Percentiles rank a stretch among this genome's conserved stretches.
These are phyloP conservation scores for Dorcus parallelipipedus DNA, from an alignment of 2,888 invertebrate species.

Conservation along the genomic window DNA sequence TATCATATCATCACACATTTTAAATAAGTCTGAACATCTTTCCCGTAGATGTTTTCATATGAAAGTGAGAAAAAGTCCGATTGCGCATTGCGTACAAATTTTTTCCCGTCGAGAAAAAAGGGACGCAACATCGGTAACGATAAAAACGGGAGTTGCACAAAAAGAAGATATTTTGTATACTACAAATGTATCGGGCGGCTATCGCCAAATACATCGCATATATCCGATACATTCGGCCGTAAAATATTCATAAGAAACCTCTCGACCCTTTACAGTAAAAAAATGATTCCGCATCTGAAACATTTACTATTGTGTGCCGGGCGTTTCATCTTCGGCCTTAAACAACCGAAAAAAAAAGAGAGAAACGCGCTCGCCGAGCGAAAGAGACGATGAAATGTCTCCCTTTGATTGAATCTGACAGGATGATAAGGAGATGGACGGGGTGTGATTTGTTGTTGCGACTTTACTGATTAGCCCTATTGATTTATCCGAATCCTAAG, in stretches of 20 bases:
- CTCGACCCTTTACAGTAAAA: constrained; percentile 1
- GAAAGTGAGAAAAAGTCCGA: no score
- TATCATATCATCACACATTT: no score
- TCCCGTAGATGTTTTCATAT: no score
- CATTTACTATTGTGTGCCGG: constrained; percentile 1
- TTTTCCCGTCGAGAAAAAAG: no score
- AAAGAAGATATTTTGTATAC: neutral
- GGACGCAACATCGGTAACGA: no score
- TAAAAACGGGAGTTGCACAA: no score
- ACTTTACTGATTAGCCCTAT: neutral
- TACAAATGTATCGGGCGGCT: neutral
- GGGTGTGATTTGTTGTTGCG: neutral
- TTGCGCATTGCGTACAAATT: no score
- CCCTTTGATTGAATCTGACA: neutral
- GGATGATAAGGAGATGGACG: neutral
- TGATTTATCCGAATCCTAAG: no score
- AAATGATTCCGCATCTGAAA: neutral
- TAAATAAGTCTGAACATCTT: no score
- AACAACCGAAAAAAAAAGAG: neutral
- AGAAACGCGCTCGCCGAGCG: neutral
- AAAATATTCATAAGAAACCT: neutral
- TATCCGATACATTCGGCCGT: neutral
- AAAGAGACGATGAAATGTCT: neutral
- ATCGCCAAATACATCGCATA: neutral
- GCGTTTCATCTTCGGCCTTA: neutral